Percentiles rank a stretch among this genome's conserved stretches.
Evolutionary conservation across 2,113 vertebrate species (phyloP).

Genomic region (Phodopus roborovskii): DNA sequence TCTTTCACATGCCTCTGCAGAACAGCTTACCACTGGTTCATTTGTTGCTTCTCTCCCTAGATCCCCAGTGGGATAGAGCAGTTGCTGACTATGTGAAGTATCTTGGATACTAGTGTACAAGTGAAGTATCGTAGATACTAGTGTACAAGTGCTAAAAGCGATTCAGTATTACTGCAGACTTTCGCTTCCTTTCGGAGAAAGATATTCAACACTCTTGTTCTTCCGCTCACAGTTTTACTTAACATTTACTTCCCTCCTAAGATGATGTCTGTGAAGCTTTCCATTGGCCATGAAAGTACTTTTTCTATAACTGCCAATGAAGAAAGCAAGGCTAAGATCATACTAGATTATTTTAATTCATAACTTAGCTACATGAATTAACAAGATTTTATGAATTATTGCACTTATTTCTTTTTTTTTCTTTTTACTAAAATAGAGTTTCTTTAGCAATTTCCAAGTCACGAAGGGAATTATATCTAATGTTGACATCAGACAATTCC

Average conservation of each 20-base stretch:
- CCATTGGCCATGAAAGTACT: background rate
- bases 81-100: background rate
- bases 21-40: background rate
- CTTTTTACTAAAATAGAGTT: background rate
- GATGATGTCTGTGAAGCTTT: background rate
- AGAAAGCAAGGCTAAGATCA: background rate
- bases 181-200: background rate
- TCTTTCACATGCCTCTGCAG: background rate
- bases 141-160: background rate
- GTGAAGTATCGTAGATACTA: no score
- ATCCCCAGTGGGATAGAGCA: background rate
- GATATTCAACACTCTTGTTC: background rate
- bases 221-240: background rate
- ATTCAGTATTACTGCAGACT: background rate
- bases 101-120: no score
- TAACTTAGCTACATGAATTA: background rate
- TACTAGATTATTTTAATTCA: background rate
- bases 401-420: background rate
- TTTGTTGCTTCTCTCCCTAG: background rate
- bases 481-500: background rate
- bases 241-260: background rate
- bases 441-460: slow-evolving; percentile 41
- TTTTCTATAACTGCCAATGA: background rate
- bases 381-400: background rate
- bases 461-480: slow-evolving; percentile 2